Conservation (phyloP, 2,797 vertebrate genomes). For the Diplodus sargus region DNA sequence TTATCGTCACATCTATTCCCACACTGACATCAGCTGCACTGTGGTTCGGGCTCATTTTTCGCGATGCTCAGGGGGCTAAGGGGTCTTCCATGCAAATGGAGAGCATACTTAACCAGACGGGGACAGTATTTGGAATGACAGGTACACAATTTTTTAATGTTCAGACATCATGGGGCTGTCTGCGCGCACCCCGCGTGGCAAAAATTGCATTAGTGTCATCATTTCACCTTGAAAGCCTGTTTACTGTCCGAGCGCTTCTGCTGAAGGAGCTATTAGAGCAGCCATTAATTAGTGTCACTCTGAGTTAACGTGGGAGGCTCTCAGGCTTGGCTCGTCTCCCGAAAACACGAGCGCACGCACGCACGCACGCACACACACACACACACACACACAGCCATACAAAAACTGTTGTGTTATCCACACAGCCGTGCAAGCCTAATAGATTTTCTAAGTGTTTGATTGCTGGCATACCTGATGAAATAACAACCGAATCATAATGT, state of each 20-base stretch:
- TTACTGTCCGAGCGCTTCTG: slow-evolving; percentile 66
- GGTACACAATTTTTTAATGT: slow-evolving; percentile 62
- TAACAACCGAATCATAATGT: slow-evolving; percentile 26
- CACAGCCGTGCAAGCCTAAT: slow-evolving; percentile 10
- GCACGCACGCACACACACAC: background rate
- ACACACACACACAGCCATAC: background rate
- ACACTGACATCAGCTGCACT: slow-evolving; percentile 36
- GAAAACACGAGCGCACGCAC: slow-evolving; percentile 31
- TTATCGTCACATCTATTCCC: slow-evolving; percentile 56
- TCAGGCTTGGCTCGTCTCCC: slow-evolving; percentile 64
- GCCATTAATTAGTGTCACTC: slow-evolving; percentile 77
- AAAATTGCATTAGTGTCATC: slow-evolving; percentile 60
- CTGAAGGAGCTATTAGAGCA: slow-evolving; percentile 68
- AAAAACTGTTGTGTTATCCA: slow-evolving; percentile 9
- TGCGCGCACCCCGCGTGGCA: slow-evolving; percentile 25
- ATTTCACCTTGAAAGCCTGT: slow-evolving; percentile 75
- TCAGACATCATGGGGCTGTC: slow-evolving; percentile 54
- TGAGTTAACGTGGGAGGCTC: slow-evolving; percentile 61
- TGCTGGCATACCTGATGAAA: slow-evolving; percentile 18
- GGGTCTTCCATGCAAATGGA: slow-evolving; percentile 55
- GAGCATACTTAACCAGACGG: slow-evolving; percentile 55
- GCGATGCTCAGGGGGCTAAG: slow-evolving; percentile 35
- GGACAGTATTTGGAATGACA: slow-evolving; percentile 55
- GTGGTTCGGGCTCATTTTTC: slow-evolving; percentile 44
- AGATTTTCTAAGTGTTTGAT: slow-evolving; percentile 26